Evolutionary conservation across 2,113 vertebrate genomes (phyloP), one percentile per base, ranked within the genome.

Genomic region (Peromyscus californicus): DNA sequence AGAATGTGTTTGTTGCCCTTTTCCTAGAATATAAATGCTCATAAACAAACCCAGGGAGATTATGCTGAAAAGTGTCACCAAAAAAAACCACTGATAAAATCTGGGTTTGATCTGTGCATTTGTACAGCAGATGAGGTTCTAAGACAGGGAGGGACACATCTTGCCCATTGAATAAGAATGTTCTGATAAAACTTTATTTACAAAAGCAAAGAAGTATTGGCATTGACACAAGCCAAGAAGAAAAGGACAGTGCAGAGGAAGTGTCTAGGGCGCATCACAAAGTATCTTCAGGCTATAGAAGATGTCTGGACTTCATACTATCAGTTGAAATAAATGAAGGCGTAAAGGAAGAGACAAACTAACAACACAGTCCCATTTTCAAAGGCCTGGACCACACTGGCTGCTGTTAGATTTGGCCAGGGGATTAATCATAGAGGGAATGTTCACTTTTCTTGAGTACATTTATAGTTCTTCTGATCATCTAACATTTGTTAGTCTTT

Each of bases 401-500:
- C 31, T 42, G 3, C 21, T 16, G 39, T 42, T 98, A 97, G 94
- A 69, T 98, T 94, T 96, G 67, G 12, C 39, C 89, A 36, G 95
- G 95, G 93, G 91, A 96, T 89, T 83, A 98, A 98, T 98, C 98
- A 97, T 90, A 98, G 94, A 92, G 97, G 96, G 97, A 98, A 98
- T 98, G 97, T 98, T 98, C 98, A 98, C 95, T 98, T 98, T 98
- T 94, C 95, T 97, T 97, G 98, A 98, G 98, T 98, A 97, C 95
- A 98, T 98, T 98, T 98, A 97, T 97, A 97, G 97, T 98, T 98
- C 94, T 98, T 98, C 97, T 98, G 89, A 91, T 97, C 97, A 97
- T 93, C 98, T 98, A 98, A 96, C 97, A 94, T 96, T 98, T 98
- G 94, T 97, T 98, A 97, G 98, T 98, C 92, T 98, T 98, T 98